Conservation (phyloP, 2,797 vertebrate genomes). For the Cryptoprocta ferox region DNA sequence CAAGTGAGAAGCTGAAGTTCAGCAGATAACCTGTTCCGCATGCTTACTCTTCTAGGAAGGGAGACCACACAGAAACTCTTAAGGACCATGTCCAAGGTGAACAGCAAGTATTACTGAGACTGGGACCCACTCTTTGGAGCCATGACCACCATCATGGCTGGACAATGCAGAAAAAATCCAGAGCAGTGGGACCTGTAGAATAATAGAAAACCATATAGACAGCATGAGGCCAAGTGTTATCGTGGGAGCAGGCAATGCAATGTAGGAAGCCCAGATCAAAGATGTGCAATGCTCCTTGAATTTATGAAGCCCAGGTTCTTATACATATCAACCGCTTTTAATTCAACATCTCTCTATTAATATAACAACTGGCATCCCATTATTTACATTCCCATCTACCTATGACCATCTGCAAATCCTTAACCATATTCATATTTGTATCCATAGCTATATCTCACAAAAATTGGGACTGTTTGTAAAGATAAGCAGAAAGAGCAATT, state of each 20-base stretch:
- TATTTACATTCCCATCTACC: neutral
- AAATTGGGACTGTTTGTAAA: neutral
- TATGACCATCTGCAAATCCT: no score
- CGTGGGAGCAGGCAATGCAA: rapidly evolving
- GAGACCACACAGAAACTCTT: neutral
- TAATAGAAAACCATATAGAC: rapidly evolving
- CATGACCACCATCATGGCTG: neutral
- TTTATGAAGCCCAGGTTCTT: neutral
- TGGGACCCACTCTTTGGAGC: neutral
- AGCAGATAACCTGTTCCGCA: neutral
- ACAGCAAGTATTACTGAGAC: neutral
- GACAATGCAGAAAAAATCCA: neutral
- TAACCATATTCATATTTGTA: neutral
- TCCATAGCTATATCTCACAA: neutral
- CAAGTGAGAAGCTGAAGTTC: neutral
- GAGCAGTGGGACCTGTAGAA: neutral
- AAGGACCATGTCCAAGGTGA: neutral
- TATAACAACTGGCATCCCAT: neutral
- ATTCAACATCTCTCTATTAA: neutral
- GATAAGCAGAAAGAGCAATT: rapidly evolving
- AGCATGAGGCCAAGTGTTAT: rapidly evolving
- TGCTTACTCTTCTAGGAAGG: neutral
- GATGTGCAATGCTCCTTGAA: neutral
- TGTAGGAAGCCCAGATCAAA: neutral
- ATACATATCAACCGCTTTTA: rapidly evolving